These are phyloP conservation scores for Aphidius gifuensis DNA, from an alignment of 1,140 invertebrate genomes.

Conservation along the genomic window DNA sequence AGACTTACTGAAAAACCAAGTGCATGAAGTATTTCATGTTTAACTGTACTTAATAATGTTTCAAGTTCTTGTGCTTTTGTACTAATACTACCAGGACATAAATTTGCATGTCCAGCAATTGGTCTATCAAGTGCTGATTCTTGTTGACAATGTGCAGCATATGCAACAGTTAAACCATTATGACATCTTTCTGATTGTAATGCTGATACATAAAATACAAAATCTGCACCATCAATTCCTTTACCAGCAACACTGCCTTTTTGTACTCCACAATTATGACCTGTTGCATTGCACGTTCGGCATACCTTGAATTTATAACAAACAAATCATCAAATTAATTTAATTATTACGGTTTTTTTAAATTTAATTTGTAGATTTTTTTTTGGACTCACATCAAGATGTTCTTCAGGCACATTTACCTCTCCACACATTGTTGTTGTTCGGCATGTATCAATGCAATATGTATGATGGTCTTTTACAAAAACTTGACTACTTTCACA, in stretches of 20 bases:
- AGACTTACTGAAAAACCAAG: constrained; percentile 93
- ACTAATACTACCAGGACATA: constrained; percentile 93
- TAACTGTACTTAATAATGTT: constrained; percentile 92
- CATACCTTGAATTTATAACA: constrained; percentile 64
- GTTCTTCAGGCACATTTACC: constrained; percentile 84
- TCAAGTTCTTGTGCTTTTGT: constrained; percentile 90
- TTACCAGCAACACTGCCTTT: constrained; percentile 56
- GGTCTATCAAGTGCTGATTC: constrained; percentile 90
- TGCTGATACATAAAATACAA: constrained; percentile 96
- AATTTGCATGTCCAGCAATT: constrained; percentile 96
- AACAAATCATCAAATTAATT: constrained; percentile 10
- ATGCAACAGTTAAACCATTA: constrained; percentile 88
- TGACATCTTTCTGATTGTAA: constrained; percentile 88
- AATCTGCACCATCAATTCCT: constrained; percentile 87
- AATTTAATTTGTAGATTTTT: no score
- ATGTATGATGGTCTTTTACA: constrained; percentile 75
- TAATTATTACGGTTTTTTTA: neutral
- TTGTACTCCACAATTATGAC: constrained; percentile 69
- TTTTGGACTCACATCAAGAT: constrained; percentile 71
- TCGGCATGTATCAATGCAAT: constrained; percentile 86
- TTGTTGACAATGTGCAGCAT: constrained; percentile 98
- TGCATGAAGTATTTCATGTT: constrained; percentile 98
- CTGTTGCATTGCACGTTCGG: constrained; percentile 79
- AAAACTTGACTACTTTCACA: constrained; percentile 80
- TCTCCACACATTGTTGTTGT: constrained; percentile 89